Conservation (phyloP, 2,113 vertebrate genomes). For the Cottus gobio region DNA sequence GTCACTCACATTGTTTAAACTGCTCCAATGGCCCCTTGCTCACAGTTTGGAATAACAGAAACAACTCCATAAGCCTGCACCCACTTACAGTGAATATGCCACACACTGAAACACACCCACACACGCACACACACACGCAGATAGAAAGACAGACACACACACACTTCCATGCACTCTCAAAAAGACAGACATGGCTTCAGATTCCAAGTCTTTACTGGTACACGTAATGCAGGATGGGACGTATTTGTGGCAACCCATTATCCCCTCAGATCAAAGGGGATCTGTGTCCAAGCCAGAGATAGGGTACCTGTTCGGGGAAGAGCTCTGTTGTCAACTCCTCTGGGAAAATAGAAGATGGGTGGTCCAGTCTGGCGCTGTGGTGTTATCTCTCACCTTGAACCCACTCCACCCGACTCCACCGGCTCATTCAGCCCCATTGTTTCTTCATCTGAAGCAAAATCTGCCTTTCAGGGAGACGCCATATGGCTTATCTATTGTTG, state of each 20-base stretch:
- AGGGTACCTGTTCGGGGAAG: constrained; percentile 52
- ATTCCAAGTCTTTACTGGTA: constrained; percentile 38
- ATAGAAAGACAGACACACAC: neutral
- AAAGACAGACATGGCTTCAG: constrained; percentile 25
- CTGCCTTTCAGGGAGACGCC: constrained; percentile 59
- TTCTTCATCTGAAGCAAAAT: constrained; percentile 61
- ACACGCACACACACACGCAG: neutral
- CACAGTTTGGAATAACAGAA: constrained; percentile 39
- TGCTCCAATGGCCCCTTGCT: constrained; percentile 9
- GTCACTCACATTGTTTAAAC: constrained; percentile 40
- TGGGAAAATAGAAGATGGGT: constrained; percentile 54
- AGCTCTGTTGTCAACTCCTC: constrained; percentile 49
- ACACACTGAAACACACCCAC: neutral
- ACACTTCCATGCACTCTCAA: neutral
- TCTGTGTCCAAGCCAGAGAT: constrained; percentile 60
- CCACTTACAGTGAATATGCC: neutral
- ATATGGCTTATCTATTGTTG: constrained; percentile 66
- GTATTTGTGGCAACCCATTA: constrained; percentile 70
- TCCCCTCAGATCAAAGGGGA: constrained; percentile 73
- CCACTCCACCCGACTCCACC: constrained; percentile 7
- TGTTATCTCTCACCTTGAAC: constrained; percentile 63
- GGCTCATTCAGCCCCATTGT: constrained; percentile 45
- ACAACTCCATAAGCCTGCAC: constrained; percentile 19
- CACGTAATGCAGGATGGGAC: constrained; percentile 45
- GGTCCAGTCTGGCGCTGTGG: constrained; percentile 41